Evolutionary conservation across 1,140 invertebrate genomes (phyloP).

Genomic region (Euura lappo): DNA sequence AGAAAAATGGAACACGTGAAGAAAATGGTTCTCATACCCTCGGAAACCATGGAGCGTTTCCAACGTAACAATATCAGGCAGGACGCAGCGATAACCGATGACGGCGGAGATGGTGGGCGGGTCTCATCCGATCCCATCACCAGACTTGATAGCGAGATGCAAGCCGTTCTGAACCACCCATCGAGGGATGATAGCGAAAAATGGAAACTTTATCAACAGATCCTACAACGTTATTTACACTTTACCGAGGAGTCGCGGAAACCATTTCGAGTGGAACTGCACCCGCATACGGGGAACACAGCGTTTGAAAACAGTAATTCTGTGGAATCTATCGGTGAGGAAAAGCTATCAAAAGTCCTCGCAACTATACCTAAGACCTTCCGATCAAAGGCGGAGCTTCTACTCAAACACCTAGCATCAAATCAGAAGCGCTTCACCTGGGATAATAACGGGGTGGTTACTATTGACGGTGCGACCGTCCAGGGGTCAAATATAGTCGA

Average conservation of each 20-base stretch:
- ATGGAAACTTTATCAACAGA: slow-evolving; percentile 14
- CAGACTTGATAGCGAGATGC: slow-evolving; percentile 8
- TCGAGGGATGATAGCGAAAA: slow-evolving; percentile 12
- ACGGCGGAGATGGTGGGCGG: background rate
- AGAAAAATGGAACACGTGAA: slow-evolving; percentile 17
- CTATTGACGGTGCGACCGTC: background rate
- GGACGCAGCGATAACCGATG: background rate
- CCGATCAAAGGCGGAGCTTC: no score
- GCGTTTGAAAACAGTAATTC: no score
- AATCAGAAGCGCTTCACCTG: background rate
- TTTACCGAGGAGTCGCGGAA: slow-evolving; percentile 2
- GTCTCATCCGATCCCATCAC: no score
- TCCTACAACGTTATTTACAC: slow-evolving; percentile 1
- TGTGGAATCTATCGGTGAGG: no score
- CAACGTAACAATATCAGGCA: background rate
- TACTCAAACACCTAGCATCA: background rate
- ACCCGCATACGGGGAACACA: no score
- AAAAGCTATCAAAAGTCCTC: no score
- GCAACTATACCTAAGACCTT: no score
- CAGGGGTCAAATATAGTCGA: slow-evolving; percentile 17
- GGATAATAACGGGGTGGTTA: slow-evolving; percentile 7
- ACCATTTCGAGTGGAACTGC: slow-evolving; percentile 3
- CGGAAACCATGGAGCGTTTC: slow-evolving; percentile 14
- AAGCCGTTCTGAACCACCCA: slow-evolving; percentile 6
- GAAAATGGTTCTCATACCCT: slow-evolving; percentile 22